phyloP scores from a whole-genome alignment of 2,113 vertebrate species.

The Sturnus vulgaris region DNA sequence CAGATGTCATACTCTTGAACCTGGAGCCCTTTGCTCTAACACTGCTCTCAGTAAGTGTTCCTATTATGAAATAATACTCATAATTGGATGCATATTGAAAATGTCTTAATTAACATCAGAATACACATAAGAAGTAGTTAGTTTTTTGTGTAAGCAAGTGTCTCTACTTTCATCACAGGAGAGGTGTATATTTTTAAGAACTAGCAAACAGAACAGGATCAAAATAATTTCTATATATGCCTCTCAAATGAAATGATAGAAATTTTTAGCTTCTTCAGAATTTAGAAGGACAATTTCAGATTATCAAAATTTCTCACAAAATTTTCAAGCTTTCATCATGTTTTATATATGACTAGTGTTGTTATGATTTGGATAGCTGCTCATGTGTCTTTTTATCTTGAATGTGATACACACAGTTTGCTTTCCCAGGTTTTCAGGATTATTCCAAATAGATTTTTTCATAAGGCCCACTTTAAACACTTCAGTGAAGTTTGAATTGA shows the following conservation, averaged over 20 bases:
- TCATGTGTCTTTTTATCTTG: not conserved
- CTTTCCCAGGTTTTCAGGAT: not conserved
- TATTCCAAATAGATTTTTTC: not conserved
- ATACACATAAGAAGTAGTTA: not conserved
- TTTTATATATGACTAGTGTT: not conserved
- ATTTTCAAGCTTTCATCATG: not conserved
- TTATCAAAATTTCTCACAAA: not conserved
- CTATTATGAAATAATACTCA: not conserved
- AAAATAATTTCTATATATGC: not conserved
- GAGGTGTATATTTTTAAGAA: not conserved
- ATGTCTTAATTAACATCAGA: not conserved
- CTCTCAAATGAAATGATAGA: not conserved
- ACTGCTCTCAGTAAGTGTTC: not conserved
- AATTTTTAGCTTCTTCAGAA: not conserved
- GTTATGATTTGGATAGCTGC: not conserved
- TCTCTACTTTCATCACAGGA: not conserved
- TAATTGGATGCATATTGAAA: not conserved
- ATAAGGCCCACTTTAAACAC: not conserved
- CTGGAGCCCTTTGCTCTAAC: not conserved
- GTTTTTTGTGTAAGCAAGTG: not conserved
- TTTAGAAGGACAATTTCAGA: not conserved
- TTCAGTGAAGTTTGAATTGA: not conserved
- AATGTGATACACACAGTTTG: not conserved
- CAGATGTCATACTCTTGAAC: not conserved
- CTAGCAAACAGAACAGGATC: not conserved